Percentiles rank a stretch among this genome's conserved stretches.
Conservation (phyloP, 2,888 invertebrate species). For the Pinctada fucata region DNA sequence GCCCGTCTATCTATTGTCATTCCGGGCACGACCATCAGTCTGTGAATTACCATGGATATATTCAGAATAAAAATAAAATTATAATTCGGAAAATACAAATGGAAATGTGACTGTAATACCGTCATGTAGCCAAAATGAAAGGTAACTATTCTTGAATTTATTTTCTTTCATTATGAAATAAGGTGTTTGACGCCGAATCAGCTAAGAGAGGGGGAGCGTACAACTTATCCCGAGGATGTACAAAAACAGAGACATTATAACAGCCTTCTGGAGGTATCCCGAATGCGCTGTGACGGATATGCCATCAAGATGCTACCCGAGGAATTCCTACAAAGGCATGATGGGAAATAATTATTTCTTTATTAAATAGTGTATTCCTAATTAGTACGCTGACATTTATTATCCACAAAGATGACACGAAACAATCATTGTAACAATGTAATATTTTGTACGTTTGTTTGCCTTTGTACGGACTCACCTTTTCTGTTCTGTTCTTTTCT, state of each 20-base stretch:
- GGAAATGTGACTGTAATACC: too few species aligned
- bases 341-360: neutral
- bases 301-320: constrained; percentile 51
- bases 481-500: neutral
- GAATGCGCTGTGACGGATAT: constrained; percentile 63
- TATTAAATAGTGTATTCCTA: too few species aligned
- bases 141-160: neutral
- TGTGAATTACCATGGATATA: too few species aligned
- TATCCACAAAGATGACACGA: too few species aligned
- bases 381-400: too few species aligned
- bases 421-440: too few species aligned
- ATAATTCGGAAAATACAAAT: too few species aligned
- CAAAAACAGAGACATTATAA: constrained; percentile 58
- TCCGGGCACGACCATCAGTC: too few species aligned
- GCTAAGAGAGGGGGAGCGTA: constrained; percentile 37
- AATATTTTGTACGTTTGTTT: too few species aligned
- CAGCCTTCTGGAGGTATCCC: constrained; percentile 61
- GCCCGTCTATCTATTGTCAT: too few species aligned
- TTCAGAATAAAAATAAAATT: too few species aligned
- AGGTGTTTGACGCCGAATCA: constrained; percentile 58
- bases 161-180: neutral
- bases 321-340: constrained; percentile 55
- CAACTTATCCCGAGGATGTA: constrained; percentile 44
- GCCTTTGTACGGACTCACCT: neutral
- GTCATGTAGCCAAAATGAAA: neutral